These are phyloP conservation scores for Chionis minor DNA, from an alignment of 2,113 vertebrate species.

Conservation along the genomic window DNA sequence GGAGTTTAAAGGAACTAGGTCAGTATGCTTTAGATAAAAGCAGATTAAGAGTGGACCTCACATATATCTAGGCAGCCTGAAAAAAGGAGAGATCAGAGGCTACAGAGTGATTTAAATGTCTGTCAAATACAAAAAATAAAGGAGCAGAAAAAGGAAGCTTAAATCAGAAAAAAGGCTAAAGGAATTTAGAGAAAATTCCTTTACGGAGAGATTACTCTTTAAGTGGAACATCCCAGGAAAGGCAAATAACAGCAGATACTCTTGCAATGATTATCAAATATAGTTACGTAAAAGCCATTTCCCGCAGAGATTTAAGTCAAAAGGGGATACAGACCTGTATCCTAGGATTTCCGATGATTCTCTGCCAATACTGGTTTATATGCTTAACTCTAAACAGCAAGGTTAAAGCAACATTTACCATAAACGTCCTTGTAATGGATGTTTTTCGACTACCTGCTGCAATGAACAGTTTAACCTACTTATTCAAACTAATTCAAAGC, in stretches of 20 bases:
- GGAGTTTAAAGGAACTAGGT: conserved; percentile 53
- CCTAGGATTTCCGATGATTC: neutral
- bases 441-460: neutral
- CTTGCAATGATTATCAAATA: neutral
- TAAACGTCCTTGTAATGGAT: neutral
- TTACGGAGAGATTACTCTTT: neutral
- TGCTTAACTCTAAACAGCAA: conserved; percentile 17
- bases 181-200: conserved; percentile 16
- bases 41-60: conserved; percentile 46
- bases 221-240: conserved; percentile 2
- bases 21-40: conserved; percentile 55
- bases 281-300: neutral
- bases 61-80: neutral
- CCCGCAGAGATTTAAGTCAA: neutral
- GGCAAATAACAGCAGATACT: neutral
- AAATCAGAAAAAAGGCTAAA: neutral
- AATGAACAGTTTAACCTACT: neutral
- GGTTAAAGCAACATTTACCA: neutral
- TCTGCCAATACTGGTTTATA: neutral
- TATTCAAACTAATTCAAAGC: neutral
- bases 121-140: neutral
- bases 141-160: neutral
- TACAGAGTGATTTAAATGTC: neutral
- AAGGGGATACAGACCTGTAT: neutral
- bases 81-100: neutral